Conservation (phyloP, 2,113 vertebrate genomes). For the Tetrax tetrax region DNA sequence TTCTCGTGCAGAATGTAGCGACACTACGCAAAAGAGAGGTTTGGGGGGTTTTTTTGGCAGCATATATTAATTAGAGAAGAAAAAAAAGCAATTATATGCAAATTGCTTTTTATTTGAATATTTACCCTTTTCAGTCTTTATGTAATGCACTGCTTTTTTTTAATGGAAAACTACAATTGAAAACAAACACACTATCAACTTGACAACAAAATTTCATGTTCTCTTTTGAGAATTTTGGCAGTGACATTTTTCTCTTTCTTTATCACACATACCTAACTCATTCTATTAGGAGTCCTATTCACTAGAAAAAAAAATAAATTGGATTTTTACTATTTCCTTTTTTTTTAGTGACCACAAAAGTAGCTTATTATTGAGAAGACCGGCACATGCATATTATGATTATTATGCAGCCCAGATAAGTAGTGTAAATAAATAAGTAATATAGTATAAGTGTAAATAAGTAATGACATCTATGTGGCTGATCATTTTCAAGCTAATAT, state of each 20-base stretch:
- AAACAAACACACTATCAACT: neutral
- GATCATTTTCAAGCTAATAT: neutral
- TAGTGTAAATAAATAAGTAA: constrained; percentile 15
- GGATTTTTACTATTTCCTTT: neutral
- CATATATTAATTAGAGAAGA: neutral
- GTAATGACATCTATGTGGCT: neutral
- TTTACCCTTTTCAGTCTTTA: neutral
- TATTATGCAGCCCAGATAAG: neutral
- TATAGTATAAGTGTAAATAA: neutral
- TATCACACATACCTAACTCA: neutral
- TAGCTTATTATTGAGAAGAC: neutral
- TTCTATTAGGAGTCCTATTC: neutral
- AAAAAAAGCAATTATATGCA: neutral
- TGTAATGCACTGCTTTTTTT: neutral
- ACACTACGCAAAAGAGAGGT: neutral
- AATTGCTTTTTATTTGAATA: neutral
- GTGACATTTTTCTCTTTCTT: neutral
- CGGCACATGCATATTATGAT: neutral
- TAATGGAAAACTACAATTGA: neutral
- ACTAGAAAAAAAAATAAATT: neutral
- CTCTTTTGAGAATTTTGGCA: neutral
- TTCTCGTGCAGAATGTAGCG: neutral
- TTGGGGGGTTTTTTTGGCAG: accelerated
- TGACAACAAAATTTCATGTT: constrained; percentile 9
- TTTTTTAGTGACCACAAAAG: neutral